Evolutionary conservation across 2,113 vertebrate genomes (phyloP).

Genomic region (Glaucidium brasilianum): DNA sequence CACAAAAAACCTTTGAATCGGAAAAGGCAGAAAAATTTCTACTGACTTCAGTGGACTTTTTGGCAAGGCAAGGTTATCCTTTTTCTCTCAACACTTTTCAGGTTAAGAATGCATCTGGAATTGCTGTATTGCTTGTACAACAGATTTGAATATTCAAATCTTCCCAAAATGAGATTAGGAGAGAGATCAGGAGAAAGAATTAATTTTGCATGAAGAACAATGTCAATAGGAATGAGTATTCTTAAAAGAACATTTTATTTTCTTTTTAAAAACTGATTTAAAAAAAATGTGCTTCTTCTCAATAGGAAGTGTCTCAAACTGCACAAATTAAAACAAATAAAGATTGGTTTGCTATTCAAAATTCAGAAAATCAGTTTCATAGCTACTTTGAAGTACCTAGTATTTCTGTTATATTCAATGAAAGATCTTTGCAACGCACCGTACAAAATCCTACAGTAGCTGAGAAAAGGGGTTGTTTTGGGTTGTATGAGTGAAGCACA

Average conservation of each 20-base stretch:
- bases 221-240: neutral
- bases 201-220: neutral
- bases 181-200: neutral
- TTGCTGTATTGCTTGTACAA: neutral
- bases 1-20: neutral
- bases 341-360: neutral
- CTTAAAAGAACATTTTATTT: neutral
- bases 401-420: neutral
- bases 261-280: neutral
- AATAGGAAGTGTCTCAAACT: neutral
- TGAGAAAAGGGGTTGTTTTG: neutral
- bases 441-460: neutral
- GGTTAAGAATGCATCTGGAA: neutral
- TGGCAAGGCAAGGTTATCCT: accelerated
- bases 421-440: neutral
- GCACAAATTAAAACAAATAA: neutral
- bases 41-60: neutral
- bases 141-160: neutral
- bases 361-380: neutral
- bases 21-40: neutral
- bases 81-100: neutral
- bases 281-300: neutral
- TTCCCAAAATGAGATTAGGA: neutral
- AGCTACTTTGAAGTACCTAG: neutral
- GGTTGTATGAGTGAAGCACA: neutral